Evolutionary conservation across 2,888 invertebrate species (phyloP).

Genomic region (Athalia cordata): DNA sequence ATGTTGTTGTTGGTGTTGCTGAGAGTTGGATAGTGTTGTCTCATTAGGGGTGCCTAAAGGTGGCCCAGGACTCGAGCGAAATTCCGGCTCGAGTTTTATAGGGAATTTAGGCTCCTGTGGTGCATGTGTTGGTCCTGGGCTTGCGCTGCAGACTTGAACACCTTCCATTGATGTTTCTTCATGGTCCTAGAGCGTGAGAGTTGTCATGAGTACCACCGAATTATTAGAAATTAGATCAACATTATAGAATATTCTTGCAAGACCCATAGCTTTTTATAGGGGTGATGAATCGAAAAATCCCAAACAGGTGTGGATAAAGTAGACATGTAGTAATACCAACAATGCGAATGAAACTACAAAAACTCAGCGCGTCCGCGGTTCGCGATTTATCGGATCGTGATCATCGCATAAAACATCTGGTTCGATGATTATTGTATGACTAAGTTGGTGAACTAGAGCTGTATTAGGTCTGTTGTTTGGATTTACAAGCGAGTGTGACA

Average conservation of each 20-base stretch:
- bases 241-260: background rate
- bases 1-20: constrained; percentile 60
- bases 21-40: constrained; percentile 63
- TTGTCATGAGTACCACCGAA: background rate
- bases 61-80: constrained; percentile 68
- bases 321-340: too few relatives aligned
- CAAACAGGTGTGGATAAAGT: too few relatives aligned
- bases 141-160: constrained; percentile 71
- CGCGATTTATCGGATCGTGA: too few relatives aligned
- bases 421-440: too few relatives aligned
- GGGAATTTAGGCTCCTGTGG: constrained; percentile 70
- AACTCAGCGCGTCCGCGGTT: too few relatives aligned
- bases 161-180: constrained; percentile 75
- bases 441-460: too few relatives aligned
- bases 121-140: constrained; percentile 61
- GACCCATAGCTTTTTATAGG: background rate
- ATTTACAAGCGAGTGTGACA: too few relatives aligned
- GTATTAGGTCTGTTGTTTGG: too few relatives aligned
- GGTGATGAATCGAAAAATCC: too few relatives aligned
- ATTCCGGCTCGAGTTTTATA: constrained; percentile 71
- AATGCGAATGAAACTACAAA: too few relatives aligned
- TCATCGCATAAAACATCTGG: too few relatives aligned
- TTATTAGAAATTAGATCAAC: background rate
- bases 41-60: constrained; percentile 64
- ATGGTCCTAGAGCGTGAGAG: constrained; percentile 65